Conservation (phyloP, 2,888 invertebrate species). For the Quadriops clusia region DNA sequence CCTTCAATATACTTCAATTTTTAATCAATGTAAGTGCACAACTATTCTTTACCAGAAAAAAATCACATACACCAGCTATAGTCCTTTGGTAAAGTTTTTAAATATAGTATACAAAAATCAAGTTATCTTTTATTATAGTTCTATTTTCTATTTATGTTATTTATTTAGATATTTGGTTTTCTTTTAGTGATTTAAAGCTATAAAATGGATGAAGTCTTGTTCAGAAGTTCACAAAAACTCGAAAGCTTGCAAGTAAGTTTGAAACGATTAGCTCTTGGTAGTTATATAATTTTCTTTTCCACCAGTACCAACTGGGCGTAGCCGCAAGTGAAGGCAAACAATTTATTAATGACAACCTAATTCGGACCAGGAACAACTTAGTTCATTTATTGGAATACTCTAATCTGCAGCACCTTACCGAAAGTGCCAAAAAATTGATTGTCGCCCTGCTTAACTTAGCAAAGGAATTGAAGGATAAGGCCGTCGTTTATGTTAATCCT, state of each 20-base stretch:
- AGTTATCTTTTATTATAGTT: no score
- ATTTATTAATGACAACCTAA: slow-evolving; percentile 20
- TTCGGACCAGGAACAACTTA: slow-evolving; percentile 21
- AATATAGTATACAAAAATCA: no score
- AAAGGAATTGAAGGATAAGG: not conserved
- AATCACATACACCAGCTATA: no score
- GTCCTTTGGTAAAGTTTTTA: no score
- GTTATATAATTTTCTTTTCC: slow-evolving; percentile 13
- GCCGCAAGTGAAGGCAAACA: slow-evolving; percentile 27
- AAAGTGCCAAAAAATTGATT: slow-evolving; percentile 20
- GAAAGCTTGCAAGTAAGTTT: slow-evolving; percentile 29
- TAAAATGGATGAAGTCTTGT: slow-evolving; percentile 31
- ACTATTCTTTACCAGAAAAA: no score
- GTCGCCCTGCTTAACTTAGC: slow-evolving; percentile 15
- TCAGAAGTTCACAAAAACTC: slow-evolving; percentile 30
- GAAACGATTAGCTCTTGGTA: slow-evolving; percentile 5
- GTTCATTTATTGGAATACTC: slow-evolving; percentile 24
- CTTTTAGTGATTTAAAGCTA: no score
- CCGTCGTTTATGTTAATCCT: no score
- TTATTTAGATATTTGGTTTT: no score
- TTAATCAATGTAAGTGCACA: no score
- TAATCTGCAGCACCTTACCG: slow-evolving; percentile 20
- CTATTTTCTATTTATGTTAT: no score
- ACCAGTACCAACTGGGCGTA: slow-evolving; percentile 29
- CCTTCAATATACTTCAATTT: no score